Base-by-base conservation (phyloP, 2,797 vertebrate species). In the Enteromius trimaculatus region DNA sequence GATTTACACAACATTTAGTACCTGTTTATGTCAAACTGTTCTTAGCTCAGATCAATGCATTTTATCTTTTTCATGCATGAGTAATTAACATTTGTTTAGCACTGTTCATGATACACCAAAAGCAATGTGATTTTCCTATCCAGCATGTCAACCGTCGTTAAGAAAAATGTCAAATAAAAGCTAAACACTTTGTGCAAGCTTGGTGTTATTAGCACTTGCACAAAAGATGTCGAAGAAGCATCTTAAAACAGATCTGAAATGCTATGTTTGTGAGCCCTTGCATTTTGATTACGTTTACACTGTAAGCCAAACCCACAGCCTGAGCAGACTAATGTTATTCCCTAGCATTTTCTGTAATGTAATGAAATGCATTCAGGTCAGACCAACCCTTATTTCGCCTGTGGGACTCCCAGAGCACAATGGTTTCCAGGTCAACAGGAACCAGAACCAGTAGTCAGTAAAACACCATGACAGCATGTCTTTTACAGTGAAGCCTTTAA, bases 351-450 rank as follows among this genome's bases (percentile, higher is more conserved):
- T 64, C 34, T 72, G 29, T 78, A 31, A 86, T 87, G 88, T 93
- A 94, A 93, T 93, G 86, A 90, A 88, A 93, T 94, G 92, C 91
- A 93, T 93, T 88, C 86, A 93, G 92, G 92, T 93, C 92, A 93
- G 90, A 89, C 87, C 88, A 89, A 89, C 89, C 86, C 77, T 82
- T 80, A 76, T 85, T 87, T 80, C 77, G 72, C 84, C 21, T 68
- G 75, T 77, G 68, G 51, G 85, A 74, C 87, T 80, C 85, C 81
- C 88, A 91, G 88, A 88, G 90, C 88, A 85, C 85, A 49, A 82
- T 82, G 60, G 83, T 90, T 84, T 87, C 76, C 82, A 86, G 84
- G 79, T 84, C 84, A 83, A 77, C 85, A 81, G 42, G 66, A 81
- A 71, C 66, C 34, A 42, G 51, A 77, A 78, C 53, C 39, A 68